Conservation (phyloP, 2,888 invertebrate genomes). For the Pseudococcus longispinus region DNA sequence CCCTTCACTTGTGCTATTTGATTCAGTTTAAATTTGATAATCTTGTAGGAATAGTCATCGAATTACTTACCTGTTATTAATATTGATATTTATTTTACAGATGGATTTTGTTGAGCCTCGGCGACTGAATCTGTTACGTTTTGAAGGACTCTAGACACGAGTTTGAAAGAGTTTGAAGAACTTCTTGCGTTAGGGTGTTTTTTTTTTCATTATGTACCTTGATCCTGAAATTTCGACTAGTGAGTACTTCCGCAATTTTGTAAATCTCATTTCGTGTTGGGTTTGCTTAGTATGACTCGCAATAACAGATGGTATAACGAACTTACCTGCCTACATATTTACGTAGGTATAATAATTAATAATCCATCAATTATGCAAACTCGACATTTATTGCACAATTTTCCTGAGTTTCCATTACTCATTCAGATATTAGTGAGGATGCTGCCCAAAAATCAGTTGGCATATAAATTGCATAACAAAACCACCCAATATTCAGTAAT, state of each 20-base stretch:
- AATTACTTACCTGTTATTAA: too few species aligned
- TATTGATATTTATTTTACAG: too few species aligned
- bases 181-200: not conserved
- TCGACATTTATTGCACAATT: not conserved
- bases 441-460: not conserved
- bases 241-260: not conserved
- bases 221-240: not conserved
- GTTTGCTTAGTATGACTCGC: not conserved
- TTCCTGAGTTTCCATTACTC: not conserved
- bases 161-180: not conserved
- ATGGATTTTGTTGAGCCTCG: not conserved
- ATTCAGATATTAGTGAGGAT: not conserved
- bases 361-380: not conserved
- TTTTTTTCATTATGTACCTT: not conserved
- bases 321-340: too few species aligned
- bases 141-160: not conserved
- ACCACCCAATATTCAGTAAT: not conserved
- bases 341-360: too few species aligned
- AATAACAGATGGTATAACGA: not conserved
- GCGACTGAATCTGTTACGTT: not conserved
- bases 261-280: not conserved
- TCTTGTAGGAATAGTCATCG: too few species aligned
- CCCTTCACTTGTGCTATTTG: too few species aligned
- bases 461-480: not conserved
- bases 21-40: too few species aligned